Evolutionary conservation across 2,888 invertebrate species (phyloP), one percentile per base, ranked within the genome.

Genomic region (Pardosa pseudoannulata): DNA sequence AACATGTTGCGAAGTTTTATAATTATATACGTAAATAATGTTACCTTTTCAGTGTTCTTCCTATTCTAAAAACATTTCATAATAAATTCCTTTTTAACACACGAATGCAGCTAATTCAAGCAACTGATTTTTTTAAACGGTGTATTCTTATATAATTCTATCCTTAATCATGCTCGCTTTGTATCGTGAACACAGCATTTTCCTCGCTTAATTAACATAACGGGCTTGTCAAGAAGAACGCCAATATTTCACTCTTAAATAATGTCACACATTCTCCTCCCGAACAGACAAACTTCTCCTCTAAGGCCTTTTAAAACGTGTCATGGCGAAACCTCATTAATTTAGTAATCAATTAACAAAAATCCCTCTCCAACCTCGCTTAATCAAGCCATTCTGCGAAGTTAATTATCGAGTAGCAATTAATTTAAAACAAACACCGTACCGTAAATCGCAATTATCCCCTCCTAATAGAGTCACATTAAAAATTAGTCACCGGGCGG

Each of bases 401-500:
- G 82, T 76, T 76, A 83, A 76, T 76, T 76, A 82, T 41, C 67
- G 41, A 39, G 46, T 68, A 64, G 28, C 76, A 71, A 46, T 83
- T 76, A 76, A 83, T 76, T n/a, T 71, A 83, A 83, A 83, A 76
- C 72, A 83, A 83, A 83, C 82, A 83, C 62, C 31, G 16, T 16
- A 13, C 11, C 13, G 46, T 46, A 46, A 46, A 9, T 46, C 9
- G 9, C 5, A 46, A 9, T 16, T 9, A 9, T n/a, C 16, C 46
- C 16, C 46, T 6, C 46, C 16, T 46, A 46, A 46, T 46, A 46
- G 46, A 46, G 46, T 46, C 46, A 46, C 46, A 46, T 46, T 46
- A 46, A 16, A 46, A 46, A 46, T 46, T 16, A 16, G 16, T 16
- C 16, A 2, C 9, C 6, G 36, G 11, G 36, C 36, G 11, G 5